These are phyloP conservation scores for Spodoptera picta DNA, from an alignment of 2,888 invertebrate genomes.

Conservation along the genomic window DNA sequence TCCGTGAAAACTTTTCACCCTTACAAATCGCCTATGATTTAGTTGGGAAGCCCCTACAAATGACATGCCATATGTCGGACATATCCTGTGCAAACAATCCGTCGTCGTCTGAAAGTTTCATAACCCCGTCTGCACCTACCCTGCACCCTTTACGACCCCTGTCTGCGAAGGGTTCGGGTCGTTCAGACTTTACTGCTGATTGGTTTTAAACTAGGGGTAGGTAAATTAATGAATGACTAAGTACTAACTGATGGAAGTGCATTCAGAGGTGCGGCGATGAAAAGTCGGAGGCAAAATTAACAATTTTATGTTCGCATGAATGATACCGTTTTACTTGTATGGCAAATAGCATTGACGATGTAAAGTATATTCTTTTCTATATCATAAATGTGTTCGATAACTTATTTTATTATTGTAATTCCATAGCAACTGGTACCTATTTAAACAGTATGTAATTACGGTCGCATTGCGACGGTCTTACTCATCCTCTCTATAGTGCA, in stretches of 20 bases:
- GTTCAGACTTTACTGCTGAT: slow-evolving; percentile 54
- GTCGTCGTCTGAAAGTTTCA: slow-evolving; percentile 75
- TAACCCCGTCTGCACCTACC: slow-evolving; percentile 68
- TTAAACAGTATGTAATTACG: slow-evolving; percentile 9
- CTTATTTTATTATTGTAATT: slow-evolving; percentile 14
- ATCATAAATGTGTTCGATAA: background rate
- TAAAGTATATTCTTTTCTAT: background rate
- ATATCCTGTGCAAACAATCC: slow-evolving; percentile 56
- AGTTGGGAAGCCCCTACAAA: slow-evolving; percentile 57
- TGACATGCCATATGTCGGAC: slow-evolving; percentile 63
- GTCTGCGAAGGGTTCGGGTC: slow-evolving; percentile 60
- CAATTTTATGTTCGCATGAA: background rate
- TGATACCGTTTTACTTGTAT: background rate
- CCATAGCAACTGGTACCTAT: slow-evolving; percentile 2
- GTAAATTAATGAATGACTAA: slow-evolving; percentile 53
- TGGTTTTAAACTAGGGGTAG: slow-evolving; percentile 51
- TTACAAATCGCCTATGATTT: slow-evolving; percentile 51
- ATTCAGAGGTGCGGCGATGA: slow-evolving; percentile 17
- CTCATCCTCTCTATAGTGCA: slow-evolving; percentile 31
- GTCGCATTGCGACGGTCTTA: slow-evolving; percentile 30
- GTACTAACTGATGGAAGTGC: slow-evolving; percentile 31
- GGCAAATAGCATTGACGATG: no score
- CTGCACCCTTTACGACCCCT: slow-evolving; percentile 51
- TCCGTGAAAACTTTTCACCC: slow-evolving; percentile 27
- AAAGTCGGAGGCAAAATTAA: slow-evolving; percentile 7